phyloP scores from a whole-genome alignment of 2,888 invertebrate genomes.

The Callimorpha dominula region DNA sequence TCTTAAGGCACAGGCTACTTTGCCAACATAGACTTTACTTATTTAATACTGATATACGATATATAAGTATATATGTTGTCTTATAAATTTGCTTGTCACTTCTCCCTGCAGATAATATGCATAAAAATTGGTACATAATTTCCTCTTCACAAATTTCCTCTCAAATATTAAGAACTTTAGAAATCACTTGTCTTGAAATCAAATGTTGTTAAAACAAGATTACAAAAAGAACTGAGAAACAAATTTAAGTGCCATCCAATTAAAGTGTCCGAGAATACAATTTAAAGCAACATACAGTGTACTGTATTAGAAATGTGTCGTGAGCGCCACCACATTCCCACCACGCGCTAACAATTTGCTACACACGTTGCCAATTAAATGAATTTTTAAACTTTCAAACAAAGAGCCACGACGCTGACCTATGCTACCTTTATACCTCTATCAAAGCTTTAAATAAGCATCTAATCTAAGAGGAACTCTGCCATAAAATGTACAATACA shows the following conservation, averaged over 20 bases:
- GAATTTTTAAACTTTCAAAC: conserved; percentile 40
- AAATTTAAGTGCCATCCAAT: not conserved
- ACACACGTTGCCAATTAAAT: conserved; percentile 62
- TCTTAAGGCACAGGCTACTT: no score
- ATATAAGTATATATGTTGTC: no score
- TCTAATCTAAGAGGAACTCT: conserved; percentile 22
- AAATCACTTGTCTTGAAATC: no score
- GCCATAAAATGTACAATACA: conserved; percentile 35
- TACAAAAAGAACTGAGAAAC: not conserved
- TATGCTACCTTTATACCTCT: conserved; percentile 23
- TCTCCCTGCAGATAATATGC: no score
- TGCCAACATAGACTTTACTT: no score
- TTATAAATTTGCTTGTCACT: no score
- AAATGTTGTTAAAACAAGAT: not conserved
- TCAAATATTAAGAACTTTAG: not conserved
- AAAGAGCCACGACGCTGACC: conserved; percentile 50
- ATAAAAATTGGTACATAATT: no score
- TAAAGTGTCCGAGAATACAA: conserved; percentile 1
- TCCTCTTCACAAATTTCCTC: no score
- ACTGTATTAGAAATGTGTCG: conserved; percentile 11
- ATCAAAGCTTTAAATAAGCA: conserved; percentile 19
- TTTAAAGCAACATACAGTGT: conserved; percentile 2
- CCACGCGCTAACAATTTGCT: conserved; percentile 10
- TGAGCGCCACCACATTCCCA: conserved; percentile 11
- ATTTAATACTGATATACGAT: no score